phyloP scores from a whole-genome alignment of 2,888 invertebrate genomes.

The Amitus sp. region DNA sequence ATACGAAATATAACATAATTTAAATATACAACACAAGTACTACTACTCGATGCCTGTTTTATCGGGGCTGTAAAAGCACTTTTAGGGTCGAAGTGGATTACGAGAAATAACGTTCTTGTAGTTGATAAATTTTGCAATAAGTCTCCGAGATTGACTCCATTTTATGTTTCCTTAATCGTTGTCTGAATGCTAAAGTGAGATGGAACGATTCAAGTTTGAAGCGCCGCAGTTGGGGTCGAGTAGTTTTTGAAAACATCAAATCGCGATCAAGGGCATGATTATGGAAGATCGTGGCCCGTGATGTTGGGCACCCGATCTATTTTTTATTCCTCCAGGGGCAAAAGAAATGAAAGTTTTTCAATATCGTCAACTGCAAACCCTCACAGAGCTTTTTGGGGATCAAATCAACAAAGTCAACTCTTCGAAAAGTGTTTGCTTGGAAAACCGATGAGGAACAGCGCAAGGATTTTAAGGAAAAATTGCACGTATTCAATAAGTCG shows the following conservation, averaged over 20 bases:
- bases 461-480: too few species aligned
- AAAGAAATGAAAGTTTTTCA: background rate
- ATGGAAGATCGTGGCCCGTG: slow-evolving; percentile 17
- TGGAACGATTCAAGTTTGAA: background rate
- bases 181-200: background rate
- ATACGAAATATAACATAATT: too few species aligned
- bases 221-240: slow-evolving; percentile 10
- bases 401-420: too few species aligned
- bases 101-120: background rate
- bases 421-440: too few species aligned
- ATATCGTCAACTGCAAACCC: slow-evolving; percentile 2
- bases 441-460: too few species aligned
- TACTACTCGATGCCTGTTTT: slow-evolving; percentile 19
- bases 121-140: background rate
- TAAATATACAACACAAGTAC: slow-evolving; percentile 7
- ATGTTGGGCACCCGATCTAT: slow-evolving; percentile 9
- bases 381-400: background rate
- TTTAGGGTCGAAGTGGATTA: background rate
- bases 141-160: background rate
- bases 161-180: too few species aligned
- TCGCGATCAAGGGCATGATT: slow-evolving; percentile 14
- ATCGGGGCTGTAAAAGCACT: slow-evolving; percentile 14
- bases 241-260: slow-evolving; percentile 17
- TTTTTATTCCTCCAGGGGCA: background rate
- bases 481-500: too few species aligned